A percentile compares a stretch with the other conserved stretches of the same genome.
phyloP scores from a whole-genome alignment of 2,888 invertebrate genomes.

The Icerya purchasi region DNA sequence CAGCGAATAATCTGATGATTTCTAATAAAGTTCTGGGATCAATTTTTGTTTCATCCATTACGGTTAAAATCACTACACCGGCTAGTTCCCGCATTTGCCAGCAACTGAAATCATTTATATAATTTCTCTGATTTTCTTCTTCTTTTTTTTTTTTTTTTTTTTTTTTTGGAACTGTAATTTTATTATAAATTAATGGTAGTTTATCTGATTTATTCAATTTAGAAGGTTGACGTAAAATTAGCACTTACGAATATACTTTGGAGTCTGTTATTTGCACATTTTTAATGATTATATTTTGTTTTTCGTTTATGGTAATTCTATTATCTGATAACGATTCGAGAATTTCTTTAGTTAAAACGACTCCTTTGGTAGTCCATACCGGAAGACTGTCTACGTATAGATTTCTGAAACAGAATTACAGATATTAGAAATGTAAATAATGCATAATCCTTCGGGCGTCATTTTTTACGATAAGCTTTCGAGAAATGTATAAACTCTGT shows the following conservation, averaged over 20 bases:
- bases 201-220: too few species aligned
- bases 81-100: conserved; percentile 37
- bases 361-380: conserved; percentile 5
- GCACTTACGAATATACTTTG: conserved; percentile 10
- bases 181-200: too few species aligned
- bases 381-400: conserved; percentile 1
- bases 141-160: too few species aligned
- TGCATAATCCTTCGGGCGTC: too few species aligned
- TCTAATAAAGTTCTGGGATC: conserved; percentile 29
- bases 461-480: too few species aligned
- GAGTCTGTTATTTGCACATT: conserved; percentile 1
- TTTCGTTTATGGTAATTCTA: conserved; percentile 5
- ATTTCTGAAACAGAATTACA: background rate
- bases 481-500: too few species aligned
- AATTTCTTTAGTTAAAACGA: conserved; percentile 6
- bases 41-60: background rate
- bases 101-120: too few species aligned
- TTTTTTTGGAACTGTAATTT: too few species aligned
- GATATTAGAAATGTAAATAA: background rate
- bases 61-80: conserved; percentile 25
- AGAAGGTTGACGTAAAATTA: too few species aligned
- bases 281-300: conserved; percentile 2
- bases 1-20: conserved; percentile 25
- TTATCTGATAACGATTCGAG: conserved; percentile 1
- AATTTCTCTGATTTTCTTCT: too few species aligned